A percentile compares a stretch with the other conserved stretches of the same genome.
Evolutionary conservation across 2,113 vertebrate species (phyloP).

Genomic region (Pipra filicauda): DNA sequence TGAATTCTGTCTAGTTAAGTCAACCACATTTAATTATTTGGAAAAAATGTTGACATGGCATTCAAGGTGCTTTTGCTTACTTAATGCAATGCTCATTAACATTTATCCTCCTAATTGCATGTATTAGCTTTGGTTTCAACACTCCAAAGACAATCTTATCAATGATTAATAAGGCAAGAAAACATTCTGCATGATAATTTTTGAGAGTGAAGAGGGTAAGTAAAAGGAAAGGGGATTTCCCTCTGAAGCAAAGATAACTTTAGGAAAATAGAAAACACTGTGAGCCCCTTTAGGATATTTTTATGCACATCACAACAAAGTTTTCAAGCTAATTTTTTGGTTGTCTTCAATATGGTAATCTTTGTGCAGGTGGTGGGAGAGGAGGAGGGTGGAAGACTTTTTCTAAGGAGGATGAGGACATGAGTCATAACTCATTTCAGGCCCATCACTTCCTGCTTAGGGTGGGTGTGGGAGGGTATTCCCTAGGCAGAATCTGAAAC

Average conservation of each 20-base stretch:
- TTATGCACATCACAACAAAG: neutral
- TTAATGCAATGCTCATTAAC: constrained; percentile 7
- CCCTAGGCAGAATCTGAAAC: constrained; percentile 23
- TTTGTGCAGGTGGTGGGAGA: neutral
- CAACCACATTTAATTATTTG: neutral
- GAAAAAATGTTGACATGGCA: neutral
- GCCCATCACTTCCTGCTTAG: neutral
- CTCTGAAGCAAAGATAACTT: constrained; percentile 8
- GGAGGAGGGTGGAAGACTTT: neutral
- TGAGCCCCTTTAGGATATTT: neutral
- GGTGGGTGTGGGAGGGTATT: constrained; percentile 38
- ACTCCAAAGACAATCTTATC: neutral
- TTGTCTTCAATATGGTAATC: constrained; percentile 30
- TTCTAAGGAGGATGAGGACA: neutral
- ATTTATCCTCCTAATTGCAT: neutral
- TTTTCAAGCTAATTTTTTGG: neutral
- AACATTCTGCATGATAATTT: neutral
- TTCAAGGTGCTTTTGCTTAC: constrained; percentile 1
- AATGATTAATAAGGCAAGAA: neutral
- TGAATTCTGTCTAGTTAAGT: neutral
- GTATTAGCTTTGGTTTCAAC: constrained; percentile 16
- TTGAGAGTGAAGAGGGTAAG: neutral
- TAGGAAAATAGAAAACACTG: neutral
- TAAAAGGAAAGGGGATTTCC: constrained; percentile 5
- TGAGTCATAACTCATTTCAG: constrained; percentile 45